Evolutionary conservation across 2,888 invertebrate genomes (phyloP), one percentile per base, ranked within the genome.

Genomic region (Rhogogaster chlorosoma): DNA sequence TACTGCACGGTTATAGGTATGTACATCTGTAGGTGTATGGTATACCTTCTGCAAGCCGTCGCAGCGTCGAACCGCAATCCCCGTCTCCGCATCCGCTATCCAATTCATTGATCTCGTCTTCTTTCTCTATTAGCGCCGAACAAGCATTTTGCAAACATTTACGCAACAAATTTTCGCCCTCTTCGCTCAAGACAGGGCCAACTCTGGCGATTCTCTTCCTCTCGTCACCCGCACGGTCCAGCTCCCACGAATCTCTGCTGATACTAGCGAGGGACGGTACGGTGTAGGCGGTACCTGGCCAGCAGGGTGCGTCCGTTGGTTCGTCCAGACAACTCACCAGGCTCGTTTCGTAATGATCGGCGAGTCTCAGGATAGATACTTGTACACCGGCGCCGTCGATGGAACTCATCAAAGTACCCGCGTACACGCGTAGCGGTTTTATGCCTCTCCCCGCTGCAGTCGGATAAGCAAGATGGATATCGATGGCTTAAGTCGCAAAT

Each of bases 341-440:
- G 0, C 94, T 86, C 2, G 93, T 93, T 29, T 94, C 89, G 6
- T 91, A 86, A 1, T 92, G 90, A 84, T 94, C 92, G 15, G 93
- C 93, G 12, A 96, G 90, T 87, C 95, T 95, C 12, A 97, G 89
- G 26, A 98, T 88, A 18, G 97, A 96, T 38, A 98, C 94, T 87
- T 97, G 96, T 88, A 97, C 94, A 9, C 98, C 98, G 84, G 96
- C 95, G 95, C 97, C 97, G 90, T 97, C 96, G 73, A 98, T 92
- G 0, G 97, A 97, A 0, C 97, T 97, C 94, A 97, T 95, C 86
- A 96, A 94, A 6, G 93, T 90, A 7, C 95, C 96, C 2, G 89
- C 87, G 83, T 93, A 92, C 6, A 91, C 89, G 26, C 93, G 90
- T 15, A 91, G 22, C n/a, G 90, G 88, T 64, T 87, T 78, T 5